Base-by-base conservation (phyloP, 1,140 invertebrate species). In the Pseudomyrmex concolor region DNA sequence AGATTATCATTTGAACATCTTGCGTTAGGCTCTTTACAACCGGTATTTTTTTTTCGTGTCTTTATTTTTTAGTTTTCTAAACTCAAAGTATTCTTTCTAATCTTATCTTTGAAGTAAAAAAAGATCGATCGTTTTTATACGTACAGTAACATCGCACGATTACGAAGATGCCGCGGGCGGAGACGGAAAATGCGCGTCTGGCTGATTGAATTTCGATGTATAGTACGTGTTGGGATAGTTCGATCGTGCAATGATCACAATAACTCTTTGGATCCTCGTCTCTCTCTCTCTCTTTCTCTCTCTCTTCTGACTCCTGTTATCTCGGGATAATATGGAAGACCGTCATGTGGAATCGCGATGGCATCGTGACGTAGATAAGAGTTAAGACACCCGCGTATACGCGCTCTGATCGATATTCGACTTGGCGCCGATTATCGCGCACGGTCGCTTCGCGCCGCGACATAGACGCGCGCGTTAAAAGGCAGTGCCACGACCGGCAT, bases 361-460 rank as follows among this genome's bases (percentile, higher is more conserved):
- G 19, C 19, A 45, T 67, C 62, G 68, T 17, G 5, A n/a, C 45
- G 19, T 71, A 34, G 54, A 80, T 71, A 80, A 70, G 45, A 71
- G 45, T 45, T 43, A 45, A 7, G 73, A 68, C 68, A 86, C 86
- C 57, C 22, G 59, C 25, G 3, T 34, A 34, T 34, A 34, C 4
- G 34, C 45, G 85, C 70, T 60, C 86, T 86, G 89, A 89, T 91
- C 90, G 89, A 90, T 91, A 91, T 90, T 89, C 85, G 86, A 84
- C 83, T 86, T 89, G 70, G 83, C 85, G 85, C 89, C 88, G 85
- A 90, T 89, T 87, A 90, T 85, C 88, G 85, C 71, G 81, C 84
- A 59, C 48, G 73, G 78, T 78, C 57, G 82, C 59, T 60, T 22
- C 80, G 67, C 74, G 78, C 54, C 70, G 71, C 71, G 76, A 63